Evolutionary conservation across 2,113 vertebrate species (phyloP).

Genomic region (Leucoraja erinaceus): DNA sequence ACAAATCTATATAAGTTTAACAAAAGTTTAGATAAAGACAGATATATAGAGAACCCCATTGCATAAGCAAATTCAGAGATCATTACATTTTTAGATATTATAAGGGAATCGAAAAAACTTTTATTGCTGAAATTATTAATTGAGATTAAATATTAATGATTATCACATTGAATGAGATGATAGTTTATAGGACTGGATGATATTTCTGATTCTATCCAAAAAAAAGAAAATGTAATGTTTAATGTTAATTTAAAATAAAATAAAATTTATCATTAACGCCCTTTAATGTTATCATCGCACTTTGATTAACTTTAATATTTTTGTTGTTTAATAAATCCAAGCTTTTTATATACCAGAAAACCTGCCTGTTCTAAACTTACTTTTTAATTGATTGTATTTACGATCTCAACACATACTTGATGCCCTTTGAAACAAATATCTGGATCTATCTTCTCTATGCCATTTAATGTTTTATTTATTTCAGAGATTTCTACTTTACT

Average conservation of each 20-base stretch:
- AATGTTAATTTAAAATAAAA: too few relatives aligned
- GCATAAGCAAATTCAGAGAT: background rate
- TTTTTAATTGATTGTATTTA: background rate
- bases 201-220: too few relatives aligned
- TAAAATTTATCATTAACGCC: too few relatives aligned
- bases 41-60: background rate
- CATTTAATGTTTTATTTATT: background rate
- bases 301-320: background rate
- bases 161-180: too few relatives aligned
- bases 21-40: background rate
- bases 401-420: background rate
- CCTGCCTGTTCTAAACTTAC: background rate
- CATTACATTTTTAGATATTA: too few relatives aligned
- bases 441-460: background rate
- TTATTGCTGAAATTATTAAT: too few relatives aligned
- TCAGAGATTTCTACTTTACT: background rate
- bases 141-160: too few relatives aligned
- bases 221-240: background rate
- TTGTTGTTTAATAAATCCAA: background rate
- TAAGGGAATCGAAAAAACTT: too few relatives aligned
- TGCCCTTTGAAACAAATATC: background rate
- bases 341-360: background rate
- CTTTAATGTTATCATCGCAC: background rate
- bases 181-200: too few relatives aligned
- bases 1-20: slow-evolving; percentile 2